phyloP scores from a whole-genome alignment of 2,888 invertebrate genomes.

The Drosophila mercatorum region DNA sequence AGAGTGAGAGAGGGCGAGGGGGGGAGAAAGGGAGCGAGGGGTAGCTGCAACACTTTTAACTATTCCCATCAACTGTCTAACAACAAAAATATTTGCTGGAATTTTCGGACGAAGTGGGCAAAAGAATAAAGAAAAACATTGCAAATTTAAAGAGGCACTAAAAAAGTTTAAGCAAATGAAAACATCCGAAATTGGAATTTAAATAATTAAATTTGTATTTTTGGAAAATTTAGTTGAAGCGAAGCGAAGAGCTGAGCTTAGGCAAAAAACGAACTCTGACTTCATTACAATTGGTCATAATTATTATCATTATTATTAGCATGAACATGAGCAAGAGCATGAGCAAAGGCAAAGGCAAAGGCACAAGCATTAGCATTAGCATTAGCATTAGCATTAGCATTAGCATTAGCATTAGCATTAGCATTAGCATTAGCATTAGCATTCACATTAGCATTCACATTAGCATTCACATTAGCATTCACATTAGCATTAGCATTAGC shows the following conservation, averaged over 20 bases:
- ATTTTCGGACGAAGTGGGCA: slow-evolving; percentile 18
- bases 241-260: background rate
- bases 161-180: slow-evolving; percentile 21
- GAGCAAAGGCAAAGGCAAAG: too few species aligned
- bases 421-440: too few species aligned
- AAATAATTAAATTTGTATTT: slow-evolving; percentile 4
- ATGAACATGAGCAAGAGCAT: too few species aligned
- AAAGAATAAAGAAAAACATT: background rate
- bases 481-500: too few species aligned
- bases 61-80: slow-evolving; percentile 57
- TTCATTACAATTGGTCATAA: background rate
- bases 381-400: too few species aligned
- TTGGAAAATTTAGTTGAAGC: background rate
- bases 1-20: background rate
- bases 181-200: background rate
- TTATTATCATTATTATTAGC: background rate
- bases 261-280: too few species aligned
- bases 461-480: too few species aligned
- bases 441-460: too few species aligned
- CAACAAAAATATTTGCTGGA: slow-evolving; percentile 57
- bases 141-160: background rate
- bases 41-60: slow-evolving; percentile 42
- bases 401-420: too few species aligned
- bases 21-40: background rate
- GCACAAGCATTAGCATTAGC: too few species aligned